Evolutionary conservation across 1,140 invertebrate genomes (phyloP).

Genomic region (Pseudachorutes palmiensis): DNA sequence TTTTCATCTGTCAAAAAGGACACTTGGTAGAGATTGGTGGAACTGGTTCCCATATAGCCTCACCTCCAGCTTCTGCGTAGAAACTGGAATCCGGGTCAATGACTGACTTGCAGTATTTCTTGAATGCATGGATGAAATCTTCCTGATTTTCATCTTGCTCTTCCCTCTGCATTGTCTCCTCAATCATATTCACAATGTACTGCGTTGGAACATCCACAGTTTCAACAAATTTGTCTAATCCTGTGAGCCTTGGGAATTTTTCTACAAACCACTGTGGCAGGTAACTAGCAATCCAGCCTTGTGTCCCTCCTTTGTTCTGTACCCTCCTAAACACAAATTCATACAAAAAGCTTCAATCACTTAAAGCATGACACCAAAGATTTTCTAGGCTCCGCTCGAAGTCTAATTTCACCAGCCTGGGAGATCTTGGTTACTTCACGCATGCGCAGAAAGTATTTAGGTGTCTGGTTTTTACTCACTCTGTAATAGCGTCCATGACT

Average conservation of each 20-base stretch:
- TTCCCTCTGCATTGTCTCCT: not conserved
- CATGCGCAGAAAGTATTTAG: no score
- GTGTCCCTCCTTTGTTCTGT: not conserved
- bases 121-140: slow-evolving; percentile 28
- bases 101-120: slow-evolving; percentile 21
- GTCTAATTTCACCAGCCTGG: slow-evolving; percentile 1
- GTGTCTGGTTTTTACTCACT: slow-evolving; percentile 11
- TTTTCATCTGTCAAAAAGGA: not conserved
- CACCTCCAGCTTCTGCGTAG: not conserved
- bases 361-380: no score
- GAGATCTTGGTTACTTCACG: no score
- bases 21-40: not conserved
- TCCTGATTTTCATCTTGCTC: not conserved
- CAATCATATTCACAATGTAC: not conserved
- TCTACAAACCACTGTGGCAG: not conserved
- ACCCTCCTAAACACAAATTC: not conserved
- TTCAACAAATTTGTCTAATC: not conserved
- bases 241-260: not conserved
- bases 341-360: not conserved
- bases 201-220: not conserved
- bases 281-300: not conserved
- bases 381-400: no score
- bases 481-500: slow-evolving; percentile 10
- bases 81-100: slow-evolving; percentile 32
- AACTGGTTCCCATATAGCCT: not conserved